Conservation (phyloP, 2,888 invertebrate genomes). For the Papilio protenor region DNA sequence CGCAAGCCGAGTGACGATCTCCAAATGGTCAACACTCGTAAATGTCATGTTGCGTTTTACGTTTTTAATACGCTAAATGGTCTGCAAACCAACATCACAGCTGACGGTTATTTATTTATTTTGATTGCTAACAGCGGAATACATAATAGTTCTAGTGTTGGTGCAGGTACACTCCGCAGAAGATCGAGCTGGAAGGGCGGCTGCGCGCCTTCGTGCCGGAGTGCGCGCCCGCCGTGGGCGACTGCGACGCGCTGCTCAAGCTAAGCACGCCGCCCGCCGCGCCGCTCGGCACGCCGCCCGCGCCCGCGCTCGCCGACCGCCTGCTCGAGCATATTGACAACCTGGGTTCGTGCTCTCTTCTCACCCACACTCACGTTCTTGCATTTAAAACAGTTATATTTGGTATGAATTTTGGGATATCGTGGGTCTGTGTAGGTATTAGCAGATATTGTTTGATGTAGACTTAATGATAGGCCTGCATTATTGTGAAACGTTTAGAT, state of each 20-base stretch:
- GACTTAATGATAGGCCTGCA: no score
- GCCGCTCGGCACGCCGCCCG: conserved; percentile 61
- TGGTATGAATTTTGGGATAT: background rate
- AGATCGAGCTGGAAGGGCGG: conserved; percentile 94
- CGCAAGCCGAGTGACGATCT: no score
- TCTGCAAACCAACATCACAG: background rate
- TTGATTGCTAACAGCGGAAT: background rate
- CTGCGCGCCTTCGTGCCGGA: conserved; percentile 98
- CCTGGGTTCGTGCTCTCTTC: conserved; percentile 64
- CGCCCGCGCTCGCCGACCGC: conserved; percentile 59
- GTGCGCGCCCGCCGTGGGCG: conserved; percentile 98
- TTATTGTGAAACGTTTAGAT: background rate
- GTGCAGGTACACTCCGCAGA: conserved; percentile 95
- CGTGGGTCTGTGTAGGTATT: background rate
- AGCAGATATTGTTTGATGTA: background rate
- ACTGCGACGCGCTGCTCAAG: conserved; percentile 99
- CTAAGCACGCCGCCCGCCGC: conserved; percentile 91
- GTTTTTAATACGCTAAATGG: no score
- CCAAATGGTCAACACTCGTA: no score
- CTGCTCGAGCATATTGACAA: conserved; percentile 85
- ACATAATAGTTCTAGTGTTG: background rate
- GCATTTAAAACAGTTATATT: background rate
- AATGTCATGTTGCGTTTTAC: no score
- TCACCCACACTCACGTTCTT: background rate
- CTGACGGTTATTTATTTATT: background rate